A percentile compares a stretch with the other conserved stretches of the same genome.
These are phyloP conservation scores for Atrichornis clamosus DNA, from an alignment of 2,113 vertebrate species.

Conservation along the genomic window DNA sequence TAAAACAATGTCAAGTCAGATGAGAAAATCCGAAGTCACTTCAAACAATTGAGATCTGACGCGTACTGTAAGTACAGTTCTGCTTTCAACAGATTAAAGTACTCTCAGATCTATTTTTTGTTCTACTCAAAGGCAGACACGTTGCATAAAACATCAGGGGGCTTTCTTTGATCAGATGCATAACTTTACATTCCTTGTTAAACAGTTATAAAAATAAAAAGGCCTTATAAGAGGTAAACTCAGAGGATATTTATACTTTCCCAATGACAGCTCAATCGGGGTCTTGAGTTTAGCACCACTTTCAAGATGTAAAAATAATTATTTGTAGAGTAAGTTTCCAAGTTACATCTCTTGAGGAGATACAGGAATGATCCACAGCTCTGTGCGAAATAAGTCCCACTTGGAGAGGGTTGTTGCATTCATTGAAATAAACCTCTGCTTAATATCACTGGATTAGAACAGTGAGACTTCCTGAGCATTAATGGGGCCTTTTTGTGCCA, in stretches of 20 bases:
- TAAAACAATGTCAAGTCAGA: slow-evolving; percentile 51
- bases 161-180: slow-evolving; percentile 46
- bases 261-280: not conserved
- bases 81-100: slow-evolving; percentile 58
- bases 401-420: not conserved
- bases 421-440: slow-evolving; percentile 1
- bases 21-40: not conserved
- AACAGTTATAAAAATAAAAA: slow-evolving; percentile 45
- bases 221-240: not conserved
- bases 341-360: not conserved
- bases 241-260: not conserved
- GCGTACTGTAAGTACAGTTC: not conserved
- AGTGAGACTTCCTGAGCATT: not conserved
- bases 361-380: not conserved
- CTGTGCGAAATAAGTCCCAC: not conserved
- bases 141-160: slow-evolving; percentile 46
- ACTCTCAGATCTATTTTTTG: slow-evolving; percentile 62
- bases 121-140: slow-evolving; percentile 35
- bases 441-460: slow-evolving; percentile 7
- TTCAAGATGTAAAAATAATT: not conserved
- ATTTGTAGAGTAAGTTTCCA: not conserved
- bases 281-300: not conserved
- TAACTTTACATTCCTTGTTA: slow-evolving; percentile 34
- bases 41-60: slow-evolving; percentile 37
- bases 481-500: not conserved